Evolutionary conservation across 2,797 vertebrate genomes (phyloP).

Genomic region (Betta splendens): DNA sequence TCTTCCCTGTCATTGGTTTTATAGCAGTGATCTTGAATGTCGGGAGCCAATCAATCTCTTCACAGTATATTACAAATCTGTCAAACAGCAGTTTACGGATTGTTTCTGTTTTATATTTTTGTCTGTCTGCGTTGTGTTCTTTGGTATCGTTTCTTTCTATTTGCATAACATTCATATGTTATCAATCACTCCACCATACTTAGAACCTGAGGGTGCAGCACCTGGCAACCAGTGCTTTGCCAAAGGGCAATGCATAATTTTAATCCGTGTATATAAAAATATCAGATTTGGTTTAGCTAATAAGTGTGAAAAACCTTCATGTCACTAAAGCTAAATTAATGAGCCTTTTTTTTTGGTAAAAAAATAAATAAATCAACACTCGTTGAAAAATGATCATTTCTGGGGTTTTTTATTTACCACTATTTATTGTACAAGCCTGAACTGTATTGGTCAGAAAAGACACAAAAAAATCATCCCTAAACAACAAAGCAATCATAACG

Average conservation of each 20-base stretch:
- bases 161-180: slow-evolving; percentile 23
- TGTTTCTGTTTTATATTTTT: slow-evolving; percentile 22
- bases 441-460: slow-evolving; percentile 78
- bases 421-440: slow-evolving; percentile 79
- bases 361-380: slow-evolving; percentile 75
- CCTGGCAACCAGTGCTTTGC: slow-evolving; percentile 5
- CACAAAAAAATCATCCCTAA: slow-evolving; percentile 74
- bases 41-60: slow-evolving; percentile 52
- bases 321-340: slow-evolving; percentile 22
- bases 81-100: slow-evolving; percentile 46
- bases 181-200: slow-evolving; percentile 55
- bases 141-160: slow-evolving; percentile 19
- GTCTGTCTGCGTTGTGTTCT: slow-evolving; percentile 16
- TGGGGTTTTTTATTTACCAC: slow-evolving; percentile 71
- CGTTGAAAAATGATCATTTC: slow-evolving; percentile 68
- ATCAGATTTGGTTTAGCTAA: slow-evolving; percentile 28
- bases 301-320: slow-evolving; percentile 6
- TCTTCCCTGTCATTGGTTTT: slow-evolving; percentile 57
- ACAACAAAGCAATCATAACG: slow-evolving; percentile 77
- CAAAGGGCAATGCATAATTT: slow-evolving; percentile 7
- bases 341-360: slow-evolving; percentile 38
- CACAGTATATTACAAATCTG: slow-evolving; percentile 18
- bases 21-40: slow-evolving; percentile 59
- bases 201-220: slow-evolving; percentile 58
- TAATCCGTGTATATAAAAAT: neutral